These are phyloP conservation scores for Agrilus cyanescens DNA, from an alignment of 2,888 invertebrate genomes.

Conservation along the genomic window DNA sequence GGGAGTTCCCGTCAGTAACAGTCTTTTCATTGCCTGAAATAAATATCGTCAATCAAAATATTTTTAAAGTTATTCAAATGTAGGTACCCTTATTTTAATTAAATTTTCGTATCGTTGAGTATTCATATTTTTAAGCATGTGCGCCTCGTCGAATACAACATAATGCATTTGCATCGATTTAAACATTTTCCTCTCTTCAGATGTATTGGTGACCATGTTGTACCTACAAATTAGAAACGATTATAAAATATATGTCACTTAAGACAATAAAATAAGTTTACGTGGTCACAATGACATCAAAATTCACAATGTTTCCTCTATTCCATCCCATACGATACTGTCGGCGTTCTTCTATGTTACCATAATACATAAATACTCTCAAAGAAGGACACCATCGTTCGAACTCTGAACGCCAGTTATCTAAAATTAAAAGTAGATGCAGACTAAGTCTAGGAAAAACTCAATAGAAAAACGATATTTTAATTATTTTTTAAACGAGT, in stretches of 20 bases:
- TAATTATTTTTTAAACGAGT: no score
- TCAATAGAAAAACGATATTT: no score
- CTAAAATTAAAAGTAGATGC: conserved; percentile 33
- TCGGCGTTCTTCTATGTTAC: conserved; percentile 72
- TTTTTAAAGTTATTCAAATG: conserved; percentile 8
- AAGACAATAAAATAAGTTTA: conserved; percentile 36
- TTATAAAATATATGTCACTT: conserved; percentile 1
- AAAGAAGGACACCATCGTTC: conserved; percentile 67
- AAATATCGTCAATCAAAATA: conserved; percentile 1
- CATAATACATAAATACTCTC: conserved; percentile 80
- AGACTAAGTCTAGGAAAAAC: no score
- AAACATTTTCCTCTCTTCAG: conserved; percentile 84
- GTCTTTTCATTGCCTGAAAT: conserved; percentile 65
- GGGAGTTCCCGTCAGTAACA: conserved; percentile 90
- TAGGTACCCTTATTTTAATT: conserved; percentile 55
- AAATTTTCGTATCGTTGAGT: conserved; percentile 82
- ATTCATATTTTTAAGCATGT: conserved; percentile 96
- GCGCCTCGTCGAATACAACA: conserved; percentile 93
- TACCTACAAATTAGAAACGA: conserved; percentile 34
- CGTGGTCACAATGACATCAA: conserved; percentile 83
- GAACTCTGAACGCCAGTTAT: conserved; percentile 76
- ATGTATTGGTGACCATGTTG: conserved; percentile 70
- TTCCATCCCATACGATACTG: conserved; percentile 57
- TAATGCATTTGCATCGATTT: conserved; percentile 82
- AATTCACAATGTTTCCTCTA: conserved; percentile 55